These are phyloP conservation scores for Plodia interpunctella DNA, from an alignment of 1,140 invertebrate species.

Conservation along the genomic window DNA sequence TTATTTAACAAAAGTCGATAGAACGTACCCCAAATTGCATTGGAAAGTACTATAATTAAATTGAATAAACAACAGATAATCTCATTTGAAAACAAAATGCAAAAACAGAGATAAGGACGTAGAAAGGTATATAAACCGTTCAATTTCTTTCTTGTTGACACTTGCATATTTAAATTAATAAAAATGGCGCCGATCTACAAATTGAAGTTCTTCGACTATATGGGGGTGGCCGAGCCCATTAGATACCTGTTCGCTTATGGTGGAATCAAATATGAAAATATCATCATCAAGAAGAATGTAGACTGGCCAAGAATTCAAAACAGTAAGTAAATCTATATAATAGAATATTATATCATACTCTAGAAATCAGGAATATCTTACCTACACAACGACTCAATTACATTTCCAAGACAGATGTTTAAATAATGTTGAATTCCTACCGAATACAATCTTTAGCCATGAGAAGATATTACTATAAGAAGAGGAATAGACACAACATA, in stretches of 20 bases:
- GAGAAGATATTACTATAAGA: too few relatives aligned
- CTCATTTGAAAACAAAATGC: neutral
- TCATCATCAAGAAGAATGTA: slow-evolving; percentile 8
- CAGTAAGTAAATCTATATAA: slow-evolving; percentile 7
- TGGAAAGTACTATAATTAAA: neutral
- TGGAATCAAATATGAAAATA: slow-evolving; percentile 17
- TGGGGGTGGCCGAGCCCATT: slow-evolving; percentile 18
- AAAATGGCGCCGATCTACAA: slow-evolving; percentile 19
- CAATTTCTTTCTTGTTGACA: neutral
- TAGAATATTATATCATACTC: too few relatives aligned
- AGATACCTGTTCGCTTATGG: slow-evolving; percentile 22
- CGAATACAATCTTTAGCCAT: too few relatives aligned
- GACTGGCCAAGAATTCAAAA: slow-evolving; percentile 12
- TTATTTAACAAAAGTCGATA: too few relatives aligned
- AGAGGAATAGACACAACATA: too few relatives aligned
- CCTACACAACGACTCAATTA: too few relatives aligned
- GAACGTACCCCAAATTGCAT: neutral
- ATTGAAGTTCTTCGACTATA: slow-evolving; percentile 17
- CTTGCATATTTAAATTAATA: neutral
- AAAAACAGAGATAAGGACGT: neutral
- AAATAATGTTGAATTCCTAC: too few relatives aligned
- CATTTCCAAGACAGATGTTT: too few relatives aligned
- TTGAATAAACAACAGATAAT: neutral
- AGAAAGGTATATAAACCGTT: neutral
- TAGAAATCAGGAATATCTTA: too few relatives aligned